Evolutionary conservation across 2,113 vertebrate genomes (phyloP).

Genomic region (Columba livia): DNA sequence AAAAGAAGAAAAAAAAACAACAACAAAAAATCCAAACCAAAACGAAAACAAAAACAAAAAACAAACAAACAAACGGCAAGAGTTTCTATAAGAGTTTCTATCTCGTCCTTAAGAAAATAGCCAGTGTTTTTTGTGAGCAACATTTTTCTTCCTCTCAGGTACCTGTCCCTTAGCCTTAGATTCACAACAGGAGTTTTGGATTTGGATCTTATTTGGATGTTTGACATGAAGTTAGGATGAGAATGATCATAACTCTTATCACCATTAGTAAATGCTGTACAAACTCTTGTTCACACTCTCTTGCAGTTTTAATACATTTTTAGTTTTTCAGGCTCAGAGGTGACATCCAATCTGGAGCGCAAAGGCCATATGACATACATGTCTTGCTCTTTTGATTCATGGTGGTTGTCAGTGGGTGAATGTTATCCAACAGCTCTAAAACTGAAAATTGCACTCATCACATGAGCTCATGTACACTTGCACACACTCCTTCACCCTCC

Average conservation of each 20-base stretch:
- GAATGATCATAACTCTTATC: not conserved
- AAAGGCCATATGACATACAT: not conserved
- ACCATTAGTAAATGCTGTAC: not conserved
- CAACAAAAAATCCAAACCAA: not conserved
- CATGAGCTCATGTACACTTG: not conserved
- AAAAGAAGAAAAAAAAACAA: not conserved
- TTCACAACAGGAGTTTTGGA: not conserved
- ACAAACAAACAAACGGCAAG: no score
- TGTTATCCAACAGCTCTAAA: not conserved
- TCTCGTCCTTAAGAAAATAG: not conserved
- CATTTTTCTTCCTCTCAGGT: not conserved
- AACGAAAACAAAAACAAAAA: not conserved
- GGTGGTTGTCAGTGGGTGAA: not conserved
- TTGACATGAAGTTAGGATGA: not conserved
- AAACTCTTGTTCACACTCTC: not conserved
- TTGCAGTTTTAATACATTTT: not conserved
- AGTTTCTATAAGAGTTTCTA: not conserved
- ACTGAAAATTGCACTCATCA: not conserved
- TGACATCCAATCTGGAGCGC: not conserved
- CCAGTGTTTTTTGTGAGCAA: not conserved
- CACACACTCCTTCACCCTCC: accelerated
- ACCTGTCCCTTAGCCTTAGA: not conserved
- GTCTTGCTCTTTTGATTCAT: not conserved
- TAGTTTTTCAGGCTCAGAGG: not conserved
- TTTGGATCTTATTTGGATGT: not conserved